phyloP scores from a whole-genome alignment of 2,113 vertebrate genomes.

The Stigmatopora argus region DNA sequence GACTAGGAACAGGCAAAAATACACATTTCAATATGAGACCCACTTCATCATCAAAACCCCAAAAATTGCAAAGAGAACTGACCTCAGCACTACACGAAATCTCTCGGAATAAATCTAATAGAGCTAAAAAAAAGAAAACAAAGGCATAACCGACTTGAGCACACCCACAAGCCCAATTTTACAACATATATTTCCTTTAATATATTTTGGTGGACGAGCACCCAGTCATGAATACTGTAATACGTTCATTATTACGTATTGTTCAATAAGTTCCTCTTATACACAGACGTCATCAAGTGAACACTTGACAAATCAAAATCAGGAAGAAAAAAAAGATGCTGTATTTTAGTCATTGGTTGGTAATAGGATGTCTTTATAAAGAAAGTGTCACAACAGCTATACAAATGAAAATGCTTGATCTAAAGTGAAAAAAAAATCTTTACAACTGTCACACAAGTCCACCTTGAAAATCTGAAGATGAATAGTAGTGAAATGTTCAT shows the following conservation, averaged over 20 bases:
- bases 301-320: conserved; percentile 61
- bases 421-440: conserved; percentile 45
- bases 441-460: conserved; percentile 59
- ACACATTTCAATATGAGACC: too few species aligned
- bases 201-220: conserved; percentile 65
- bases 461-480: conserved; percentile 64
- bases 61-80: background rate
- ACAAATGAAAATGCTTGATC: conserved; percentile 66
- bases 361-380: conserved; percentile 61
- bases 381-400: conserved; percentile 72
- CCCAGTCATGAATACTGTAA: conserved; percentile 63
- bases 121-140: background rate
- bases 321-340: conserved; percentile 46
- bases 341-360: conserved; percentile 64
- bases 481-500: conserved; percentile 33
- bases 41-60: too few species aligned
- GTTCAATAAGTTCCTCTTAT: conserved; percentile 61
- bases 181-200: conserved; percentile 36
- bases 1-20: too few species aligned
- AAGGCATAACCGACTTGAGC: background rate
- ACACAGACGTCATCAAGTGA: conserved; percentile 62
- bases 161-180: conserved; percentile 4
- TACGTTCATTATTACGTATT: conserved; percentile 49
- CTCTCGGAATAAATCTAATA: background rate
- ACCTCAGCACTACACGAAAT: background rate